Evolutionary conservation across 1,140 invertebrate species (phyloP), one percentile per base, ranked within the genome.

Genomic region (Neuroterus valhalla): DNA sequence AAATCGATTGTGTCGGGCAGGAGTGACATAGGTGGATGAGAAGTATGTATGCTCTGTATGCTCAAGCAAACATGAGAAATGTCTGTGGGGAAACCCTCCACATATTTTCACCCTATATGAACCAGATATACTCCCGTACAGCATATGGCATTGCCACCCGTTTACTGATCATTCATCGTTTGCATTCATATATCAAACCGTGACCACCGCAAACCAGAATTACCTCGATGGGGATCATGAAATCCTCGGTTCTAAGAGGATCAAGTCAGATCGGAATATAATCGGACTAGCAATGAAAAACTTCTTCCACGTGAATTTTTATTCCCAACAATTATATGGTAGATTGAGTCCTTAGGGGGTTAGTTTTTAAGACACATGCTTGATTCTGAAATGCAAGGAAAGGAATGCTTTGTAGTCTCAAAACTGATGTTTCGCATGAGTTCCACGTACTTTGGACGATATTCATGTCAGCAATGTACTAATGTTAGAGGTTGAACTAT

Each of bases 211-310:
- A 77, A 78, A 80, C 76, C 71, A 70, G 43, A 70, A 79, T 82
- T 67, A 75, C 12, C 72, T 74, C 68, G 26, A 62, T 72, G 17
- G 43, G 76, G 75, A 82, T 85, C 77, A 82, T 76, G 71, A 74
- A 80, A 74, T 73, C 23, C 67, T 68, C 45, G 70, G 74, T 70
- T 72, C 79, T 81, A 81, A 81, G 75, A 81, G 80, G 81, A 85
- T 84, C 71, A 80, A 55, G 74, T 74, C 50, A 77, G 77, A 79
- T 81, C 71, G 66, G 55, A 67, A 69, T 75, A 70, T 82, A 85
- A 83, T 80, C 78, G 69, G 78, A 79, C 68, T 67, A 70, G n/a
- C 52, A 44, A 45, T 38, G 62, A 67, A 46, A 8, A 66, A 42
- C 66, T 38, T 19, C 38, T 31, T 52, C 21, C 46, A 48, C 68